Percentiles rank a stretch among this genome's conserved stretches.
These are phyloP conservation scores for Mustelus asterias DNA, from an alignment of 2,113 vertebrate genomes.

Conservation along the genomic window DNA sequence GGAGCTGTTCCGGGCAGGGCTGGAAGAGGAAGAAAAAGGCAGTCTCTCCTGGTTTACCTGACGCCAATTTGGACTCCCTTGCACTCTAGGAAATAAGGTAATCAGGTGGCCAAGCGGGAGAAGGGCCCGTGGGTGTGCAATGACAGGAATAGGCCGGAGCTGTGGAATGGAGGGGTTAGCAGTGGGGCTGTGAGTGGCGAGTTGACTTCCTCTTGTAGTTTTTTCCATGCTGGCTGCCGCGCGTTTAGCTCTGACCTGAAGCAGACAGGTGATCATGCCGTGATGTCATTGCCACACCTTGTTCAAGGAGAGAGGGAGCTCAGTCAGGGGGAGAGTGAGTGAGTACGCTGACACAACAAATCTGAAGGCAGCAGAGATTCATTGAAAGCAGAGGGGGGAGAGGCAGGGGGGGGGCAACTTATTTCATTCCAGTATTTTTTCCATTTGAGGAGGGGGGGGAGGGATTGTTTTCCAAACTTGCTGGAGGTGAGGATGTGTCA, in stretches of 20 bases:
- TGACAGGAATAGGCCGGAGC: no score
- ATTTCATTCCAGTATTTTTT: not conserved
- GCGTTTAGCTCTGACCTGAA: conserved; percentile 1
- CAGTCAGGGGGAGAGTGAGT: not conserved
- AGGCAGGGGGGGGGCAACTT: no score
- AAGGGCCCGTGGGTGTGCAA: not conserved
- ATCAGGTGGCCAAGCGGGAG: not conserved
- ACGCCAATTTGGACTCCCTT: conserved; percentile 1
- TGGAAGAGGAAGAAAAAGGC: no score
- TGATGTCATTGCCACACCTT: conserved; percentile 36
- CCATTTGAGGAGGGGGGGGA: not conserved
- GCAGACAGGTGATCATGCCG: conserved; percentile 13
- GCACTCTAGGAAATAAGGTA: not conserved
- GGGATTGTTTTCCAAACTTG: not conserved
- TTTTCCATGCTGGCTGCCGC: not conserved
- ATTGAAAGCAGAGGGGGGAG: not conserved
- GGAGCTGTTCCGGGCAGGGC: not conserved
- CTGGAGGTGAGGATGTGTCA: not conserved
- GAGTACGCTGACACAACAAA: not conserved
- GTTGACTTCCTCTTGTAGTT: not conserved
- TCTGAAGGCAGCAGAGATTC: not conserved
- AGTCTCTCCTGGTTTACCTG: no score
- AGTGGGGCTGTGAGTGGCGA: not conserved
- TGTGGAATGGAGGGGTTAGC: not conserved
- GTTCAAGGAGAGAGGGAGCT: not conserved